Conservation (phyloP, 2,113 vertebrate species). For the Salvelinus namaycush region DNA sequence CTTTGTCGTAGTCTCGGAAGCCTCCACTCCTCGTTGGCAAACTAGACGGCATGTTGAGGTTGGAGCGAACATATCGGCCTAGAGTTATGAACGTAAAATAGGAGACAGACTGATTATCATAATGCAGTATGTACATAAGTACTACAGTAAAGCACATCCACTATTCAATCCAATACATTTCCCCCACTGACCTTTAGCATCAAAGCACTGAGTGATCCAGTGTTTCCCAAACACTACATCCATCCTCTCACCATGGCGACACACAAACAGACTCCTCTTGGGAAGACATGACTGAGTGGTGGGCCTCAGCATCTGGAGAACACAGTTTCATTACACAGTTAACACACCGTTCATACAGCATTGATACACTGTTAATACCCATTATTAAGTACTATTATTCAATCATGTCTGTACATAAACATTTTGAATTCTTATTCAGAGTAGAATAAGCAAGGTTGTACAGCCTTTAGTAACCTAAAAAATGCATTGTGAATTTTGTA, state of each 20-base stretch:
- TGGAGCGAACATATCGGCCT: slow-evolving; percentile 93
- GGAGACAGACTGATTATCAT: background rate
- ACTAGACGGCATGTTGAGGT: slow-evolving; percentile 93
- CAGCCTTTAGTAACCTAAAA: too few relatives aligned
- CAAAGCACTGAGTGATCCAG: slow-evolving; percentile 96
- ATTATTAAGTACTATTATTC: too few relatives aligned
- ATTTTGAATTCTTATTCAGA: too few relatives aligned
- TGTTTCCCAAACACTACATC: slow-evolving; percentile 98
- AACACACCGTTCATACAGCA: background rate
- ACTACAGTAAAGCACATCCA: background rate
- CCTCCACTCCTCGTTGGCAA: slow-evolving; percentile 87
- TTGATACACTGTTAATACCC: too few relatives aligned
- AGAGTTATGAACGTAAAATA: background rate
- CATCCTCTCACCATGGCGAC: slow-evolving; percentile 96
- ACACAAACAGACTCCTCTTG: slow-evolving; percentile 92
- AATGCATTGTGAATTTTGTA: too few relatives aligned
- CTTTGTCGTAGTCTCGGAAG: slow-evolving; percentile 92
- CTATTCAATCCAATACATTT: background rate
- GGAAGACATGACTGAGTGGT: slow-evolving; percentile 77
- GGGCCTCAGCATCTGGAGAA: slow-evolving; percentile 79
- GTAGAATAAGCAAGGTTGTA: too few relatives aligned
- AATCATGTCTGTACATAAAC: too few relatives aligned
- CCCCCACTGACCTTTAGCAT: slow-evolving; percentile 87
- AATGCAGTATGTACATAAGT: background rate
- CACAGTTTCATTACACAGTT: background rate